Evolutionary conservation across 2,888 invertebrate species (phyloP).

Genomic region (Trichopoda pennipes): DNA sequence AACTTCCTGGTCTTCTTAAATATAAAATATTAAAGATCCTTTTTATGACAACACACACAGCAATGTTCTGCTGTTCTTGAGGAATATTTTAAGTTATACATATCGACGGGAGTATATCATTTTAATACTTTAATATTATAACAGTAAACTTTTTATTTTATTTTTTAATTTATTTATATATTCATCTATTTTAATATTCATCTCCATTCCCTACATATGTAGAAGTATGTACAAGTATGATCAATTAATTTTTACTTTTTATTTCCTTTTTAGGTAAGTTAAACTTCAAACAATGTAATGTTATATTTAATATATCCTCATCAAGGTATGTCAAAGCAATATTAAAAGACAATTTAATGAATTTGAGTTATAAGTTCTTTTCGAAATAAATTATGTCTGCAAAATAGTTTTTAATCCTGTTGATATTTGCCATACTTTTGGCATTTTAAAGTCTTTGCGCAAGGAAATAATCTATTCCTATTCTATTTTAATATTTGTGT

Average conservation of each 20-base stretch:
- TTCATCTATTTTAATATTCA: neutral
- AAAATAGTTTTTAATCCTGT: constrained; percentile 58
- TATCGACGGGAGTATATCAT: no score
- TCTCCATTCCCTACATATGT: neutral
- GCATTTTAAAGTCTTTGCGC: constrained; percentile 24
- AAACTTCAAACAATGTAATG: constrained; percentile 1
- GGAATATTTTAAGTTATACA: no score
- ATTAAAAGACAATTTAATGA: neutral
- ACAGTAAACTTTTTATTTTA: neutral
- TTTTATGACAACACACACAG: no score
- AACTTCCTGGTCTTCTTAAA: no score
- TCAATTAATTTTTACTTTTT: constrained; percentile 4
- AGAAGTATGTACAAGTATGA: neutral
- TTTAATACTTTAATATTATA: no score
- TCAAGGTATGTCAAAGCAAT: constrained; percentile 27
- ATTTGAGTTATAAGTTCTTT: neutral
- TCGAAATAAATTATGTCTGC: neutral
- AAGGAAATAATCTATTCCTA: constrained; percentile 41
- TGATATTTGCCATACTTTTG: constrained; percentile 41
- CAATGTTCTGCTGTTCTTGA: no score
- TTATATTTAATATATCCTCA: neutral
- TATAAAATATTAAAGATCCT: no score
- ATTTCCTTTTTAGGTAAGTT: constrained; percentile 61
- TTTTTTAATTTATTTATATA: neutral
- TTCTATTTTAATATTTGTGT: constrained; percentile 16